These are phyloP conservation scores for Ramphastos sulfuratus DNA, from an alignment of 2,113 vertebrate species.

Conservation along the genomic window DNA sequence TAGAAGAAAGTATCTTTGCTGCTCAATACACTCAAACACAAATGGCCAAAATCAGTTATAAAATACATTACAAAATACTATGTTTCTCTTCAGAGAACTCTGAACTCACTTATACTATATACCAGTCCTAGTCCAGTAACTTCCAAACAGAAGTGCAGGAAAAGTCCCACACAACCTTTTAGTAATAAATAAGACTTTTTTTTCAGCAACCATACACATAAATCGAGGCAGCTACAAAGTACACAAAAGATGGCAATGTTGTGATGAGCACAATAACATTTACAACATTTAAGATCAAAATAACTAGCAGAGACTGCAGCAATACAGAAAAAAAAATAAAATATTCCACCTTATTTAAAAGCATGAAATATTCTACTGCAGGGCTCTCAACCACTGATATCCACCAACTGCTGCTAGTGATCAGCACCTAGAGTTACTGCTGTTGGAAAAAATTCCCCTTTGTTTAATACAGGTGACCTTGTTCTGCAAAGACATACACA, in stretches of 20 bases:
- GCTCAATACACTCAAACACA: not conserved
- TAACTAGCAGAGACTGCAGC: not conserved
- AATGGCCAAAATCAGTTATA: not conserved
- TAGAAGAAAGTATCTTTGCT: not conserved
- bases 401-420: not conserved
- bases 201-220: not conserved
- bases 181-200: not conserved
- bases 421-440: slow-evolving; percentile 21
- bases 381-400: not conserved
- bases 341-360: slow-evolving; percentile 16
- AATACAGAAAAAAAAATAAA: not conserved
- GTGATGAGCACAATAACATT: not conserved
- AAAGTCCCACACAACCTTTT: not conserved
- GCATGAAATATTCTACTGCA: not conserved
- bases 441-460: slow-evolving; percentile 21
- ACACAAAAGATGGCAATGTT: not conserved
- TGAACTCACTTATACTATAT: not conserved
- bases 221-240: not conserved
- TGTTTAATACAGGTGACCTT: slow-evolving; percentile 19
- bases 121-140: not conserved
- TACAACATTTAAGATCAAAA: not conserved
- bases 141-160: not conserved
- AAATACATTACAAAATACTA: not conserved
- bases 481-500: slow-evolving; percentile 11
- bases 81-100: not conserved